A percentile compares a stretch with the other conserved stretches of the same genome.
phyloP scores from a whole-genome alignment of 2,888 invertebrate genomes.

The Pristionchus maxplancki region DNA sequence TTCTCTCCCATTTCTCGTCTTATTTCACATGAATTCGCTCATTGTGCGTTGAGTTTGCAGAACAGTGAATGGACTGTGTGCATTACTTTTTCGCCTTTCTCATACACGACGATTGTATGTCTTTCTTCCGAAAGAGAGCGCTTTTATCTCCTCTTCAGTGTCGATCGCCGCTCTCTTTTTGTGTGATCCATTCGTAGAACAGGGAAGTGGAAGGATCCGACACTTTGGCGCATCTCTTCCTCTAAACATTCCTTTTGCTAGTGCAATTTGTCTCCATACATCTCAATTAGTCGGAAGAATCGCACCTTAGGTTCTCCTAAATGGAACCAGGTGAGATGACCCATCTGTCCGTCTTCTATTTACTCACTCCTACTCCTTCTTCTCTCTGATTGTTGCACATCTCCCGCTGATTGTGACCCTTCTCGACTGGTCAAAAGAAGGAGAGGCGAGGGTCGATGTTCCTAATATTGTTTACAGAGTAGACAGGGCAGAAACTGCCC shows the following conservation, averaged over 20 bases:
- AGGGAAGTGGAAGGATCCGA: conserved; percentile 11
- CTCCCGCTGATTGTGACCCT: conserved; percentile 46
- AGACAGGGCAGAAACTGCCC: conserved; percentile 14
- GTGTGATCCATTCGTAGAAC: neutral
- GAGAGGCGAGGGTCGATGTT: neutral
- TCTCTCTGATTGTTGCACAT: conserved; percentile 25
- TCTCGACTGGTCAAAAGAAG: conserved; percentile 39
- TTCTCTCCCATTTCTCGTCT: neutral
- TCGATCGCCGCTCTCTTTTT: neutral
- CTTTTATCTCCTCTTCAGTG: neutral
- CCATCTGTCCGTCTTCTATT: conserved; percentile 13
- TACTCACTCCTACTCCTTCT: conserved; percentile 15
- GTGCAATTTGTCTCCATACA: neutral
- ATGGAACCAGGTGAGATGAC: neutral
- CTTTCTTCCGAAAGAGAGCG: neutral
- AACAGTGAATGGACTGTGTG: conserved; percentile 18
- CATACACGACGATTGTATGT: conserved; percentile 35
- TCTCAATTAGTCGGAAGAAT: neutral
- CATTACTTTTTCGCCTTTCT: conserved; percentile 20
- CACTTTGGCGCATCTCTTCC: neutral
- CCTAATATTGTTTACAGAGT: conserved; percentile 46
- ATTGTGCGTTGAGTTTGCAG: conserved; percentile 2
- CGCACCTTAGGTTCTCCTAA: neutral
- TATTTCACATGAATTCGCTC: neutral
- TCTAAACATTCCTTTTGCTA: neutral